A percentile compares a stretch with the other conserved stretches of the same genome.
Conservation (phyloP, 2,888 invertebrate genomes). For the Ophion ellenae region DNA sequence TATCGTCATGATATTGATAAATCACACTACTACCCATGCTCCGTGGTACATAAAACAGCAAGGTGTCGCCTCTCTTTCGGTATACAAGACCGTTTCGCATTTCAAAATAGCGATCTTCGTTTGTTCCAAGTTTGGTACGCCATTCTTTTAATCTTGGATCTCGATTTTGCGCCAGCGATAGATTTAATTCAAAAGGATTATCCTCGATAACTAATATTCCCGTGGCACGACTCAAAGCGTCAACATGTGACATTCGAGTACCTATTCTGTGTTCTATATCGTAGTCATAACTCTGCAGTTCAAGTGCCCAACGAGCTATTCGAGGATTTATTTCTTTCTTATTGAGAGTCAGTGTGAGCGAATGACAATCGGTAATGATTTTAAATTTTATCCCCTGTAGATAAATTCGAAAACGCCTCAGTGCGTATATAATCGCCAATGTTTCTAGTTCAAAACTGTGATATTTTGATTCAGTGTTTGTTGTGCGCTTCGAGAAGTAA, state of each 20-base stretch:
- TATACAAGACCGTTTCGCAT: no score
- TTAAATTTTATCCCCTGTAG: slow-evolving; percentile 69
- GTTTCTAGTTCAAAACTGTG: no score
- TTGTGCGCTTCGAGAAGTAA: slow-evolving; percentile 76
- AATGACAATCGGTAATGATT: slow-evolving; percentile 75
- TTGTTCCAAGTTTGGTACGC: no score
- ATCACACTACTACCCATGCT: no score
- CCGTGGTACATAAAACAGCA: no score
- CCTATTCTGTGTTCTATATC: slow-evolving; percentile 69
- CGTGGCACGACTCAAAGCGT: slow-evolving; percentile 68
- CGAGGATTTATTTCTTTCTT: slow-evolving; percentile 75
- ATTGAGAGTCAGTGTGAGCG: slow-evolving; percentile 69
- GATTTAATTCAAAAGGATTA: no score
- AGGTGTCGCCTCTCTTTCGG: no score
- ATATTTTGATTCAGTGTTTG: slow-evolving; percentile 30
- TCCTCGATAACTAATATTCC: slow-evolving; percentile 55
- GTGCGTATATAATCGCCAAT: slow-evolving; percentile 43
- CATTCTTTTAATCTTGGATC: no score
- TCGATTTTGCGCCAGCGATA: no score
- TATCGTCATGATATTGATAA: no score
- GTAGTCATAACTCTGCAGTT: slow-evolving; percentile 71
- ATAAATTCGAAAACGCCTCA: slow-evolving; percentile 73
- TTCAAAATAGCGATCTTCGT: no score
- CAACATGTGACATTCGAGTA: slow-evolving; percentile 72
- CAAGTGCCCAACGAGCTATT: slow-evolving; percentile 74